These are phyloP conservation scores for Euglossa dilemma DNA, from an alignment of 1,140 invertebrate genomes.

Conservation along the genomic window DNA sequence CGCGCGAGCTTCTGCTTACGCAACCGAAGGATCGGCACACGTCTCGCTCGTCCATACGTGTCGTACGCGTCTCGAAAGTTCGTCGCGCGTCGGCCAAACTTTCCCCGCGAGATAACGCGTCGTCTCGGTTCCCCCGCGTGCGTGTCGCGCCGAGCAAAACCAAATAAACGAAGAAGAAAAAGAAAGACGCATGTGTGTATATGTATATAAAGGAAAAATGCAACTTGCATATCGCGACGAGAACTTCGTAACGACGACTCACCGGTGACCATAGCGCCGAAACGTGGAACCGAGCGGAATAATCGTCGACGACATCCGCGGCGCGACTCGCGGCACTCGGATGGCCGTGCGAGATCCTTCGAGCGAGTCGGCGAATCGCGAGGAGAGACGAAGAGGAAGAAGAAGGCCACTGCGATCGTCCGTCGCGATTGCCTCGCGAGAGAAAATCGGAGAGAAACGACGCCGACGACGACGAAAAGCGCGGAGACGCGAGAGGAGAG, in stretches of 20 bases:
- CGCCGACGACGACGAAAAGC: neutral
- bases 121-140: neutral
- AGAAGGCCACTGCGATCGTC: neutral
- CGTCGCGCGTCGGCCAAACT: no score
- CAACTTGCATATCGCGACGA: no score
- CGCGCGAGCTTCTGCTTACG: slow-evolving; percentile 1
- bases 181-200: neutral
- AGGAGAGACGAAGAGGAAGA: neutral
- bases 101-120: no score
- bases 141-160: no score
- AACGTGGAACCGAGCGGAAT: no score
- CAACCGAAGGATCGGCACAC: neutral
- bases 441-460: neutral
- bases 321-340: no score
- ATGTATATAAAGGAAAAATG: no score
- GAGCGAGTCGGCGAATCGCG: neutral
- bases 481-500: neutral
- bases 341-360: no score
- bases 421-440: neutral
- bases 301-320: no score
- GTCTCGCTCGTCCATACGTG: neutral
- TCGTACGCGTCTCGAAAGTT: neutral
- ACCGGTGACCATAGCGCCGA: no score
- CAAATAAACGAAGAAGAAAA: neutral
- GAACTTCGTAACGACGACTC: no score